Evolutionary conservation across 2,888 invertebrate species (phyloP), one percentile per base, ranked within the genome.

Genomic region (Stictocephala bisonia): DNA sequence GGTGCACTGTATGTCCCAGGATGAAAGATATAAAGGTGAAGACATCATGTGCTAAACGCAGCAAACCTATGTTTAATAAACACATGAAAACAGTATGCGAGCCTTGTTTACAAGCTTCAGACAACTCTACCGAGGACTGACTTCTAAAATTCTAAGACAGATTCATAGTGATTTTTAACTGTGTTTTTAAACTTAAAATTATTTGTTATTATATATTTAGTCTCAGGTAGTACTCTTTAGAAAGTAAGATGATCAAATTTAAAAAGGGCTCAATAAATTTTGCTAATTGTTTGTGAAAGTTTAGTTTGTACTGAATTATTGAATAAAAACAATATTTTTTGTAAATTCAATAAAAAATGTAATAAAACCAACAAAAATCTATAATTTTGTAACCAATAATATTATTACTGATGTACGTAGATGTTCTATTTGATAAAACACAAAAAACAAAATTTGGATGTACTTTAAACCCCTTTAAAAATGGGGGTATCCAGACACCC

Each of bases 1-100:
- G 66, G 41, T 66, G 41, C 24, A 41, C 18, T 22, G 22, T 35
- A 66, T 20, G 41, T 15, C 66, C 66, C 13, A 35, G 66, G 22
- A 66, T 41, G 7, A 41, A 41, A n/a, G 60, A 31, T 60, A n/a
- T n/a, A n/a, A n/a, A n/a, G n/a, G n/a, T n/a, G n/a, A n/a, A n/a
- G n/a, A n/a, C n/a, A n/a, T n/a, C 22, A 11, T 24, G 41, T 41
- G 22, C 15, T 66, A 13, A 66, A 41, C 24, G 40, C 64, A 31
- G 7, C 64, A 31, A 35, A 40, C 4, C 40, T 64, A 64, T 11
- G 15, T 64, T 31, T 18, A 27, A 35, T 15, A 64, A 64, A 35
- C 40, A 35, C 20, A 64, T 31, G 64, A 20, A 24, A 3, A 44
- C 3, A 15, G 7, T 35, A 11, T 35, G 11, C 9, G 9, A 35